Percentiles rank a stretch among this genome's conserved stretches.
Conservation (phyloP, 2,113 vertebrate species). For the Deroptyus accipitrinus region DNA sequence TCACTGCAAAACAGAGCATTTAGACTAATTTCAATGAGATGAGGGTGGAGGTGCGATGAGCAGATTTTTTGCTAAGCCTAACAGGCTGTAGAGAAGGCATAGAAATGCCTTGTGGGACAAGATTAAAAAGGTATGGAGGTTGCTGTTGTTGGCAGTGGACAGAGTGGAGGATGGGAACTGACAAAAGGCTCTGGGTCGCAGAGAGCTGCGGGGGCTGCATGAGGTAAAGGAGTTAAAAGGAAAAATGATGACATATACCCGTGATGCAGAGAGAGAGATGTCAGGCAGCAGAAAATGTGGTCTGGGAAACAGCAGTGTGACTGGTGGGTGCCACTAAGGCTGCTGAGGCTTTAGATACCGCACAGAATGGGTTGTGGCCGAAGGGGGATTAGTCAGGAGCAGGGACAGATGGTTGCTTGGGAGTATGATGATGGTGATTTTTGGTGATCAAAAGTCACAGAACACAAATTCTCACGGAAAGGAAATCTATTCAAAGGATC, state of each 20-base stretch:
- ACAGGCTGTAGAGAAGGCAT: slow-evolving; percentile 6
- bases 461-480: neutral
- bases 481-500: neutral
- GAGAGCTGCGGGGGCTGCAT: neutral
- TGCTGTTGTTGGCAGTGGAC: slow-evolving; percentile 28
- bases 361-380: neutral
- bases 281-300: neutral
- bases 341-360: neutral
- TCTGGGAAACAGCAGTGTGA: neutral
- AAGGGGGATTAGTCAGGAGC: neutral
- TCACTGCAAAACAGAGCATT: neutral
- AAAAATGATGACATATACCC: neutral
- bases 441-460: neutral
- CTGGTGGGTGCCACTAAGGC: neutral
- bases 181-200: neutral
- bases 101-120: slow-evolving; percentile 21
- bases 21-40: slow-evolving; percentile 26
- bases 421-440: neutral
- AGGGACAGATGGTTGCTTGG: neutral
- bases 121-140: neutral
- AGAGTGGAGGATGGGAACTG: neutral
- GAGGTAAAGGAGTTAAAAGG: neutral
- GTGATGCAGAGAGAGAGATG: neutral
- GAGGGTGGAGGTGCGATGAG: slow-evolving; percentile 44
- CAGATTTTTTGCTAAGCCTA: slow-evolving; percentile 8